Conservation (phyloP, 1,140 invertebrate species). For the Aphelinus certus region DNA sequence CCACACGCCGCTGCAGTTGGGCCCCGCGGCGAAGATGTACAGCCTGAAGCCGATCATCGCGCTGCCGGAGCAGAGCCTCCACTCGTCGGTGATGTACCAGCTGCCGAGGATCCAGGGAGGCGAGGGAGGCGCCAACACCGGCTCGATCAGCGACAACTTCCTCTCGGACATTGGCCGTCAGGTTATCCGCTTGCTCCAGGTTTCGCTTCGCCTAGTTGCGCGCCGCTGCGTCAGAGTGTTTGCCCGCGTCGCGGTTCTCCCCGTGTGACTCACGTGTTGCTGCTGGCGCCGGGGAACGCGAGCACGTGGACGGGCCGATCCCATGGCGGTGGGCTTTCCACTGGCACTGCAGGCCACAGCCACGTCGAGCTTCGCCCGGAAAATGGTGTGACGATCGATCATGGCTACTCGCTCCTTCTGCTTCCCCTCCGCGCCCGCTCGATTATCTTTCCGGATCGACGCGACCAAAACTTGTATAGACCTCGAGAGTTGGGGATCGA, state of each 20-base stretch:
- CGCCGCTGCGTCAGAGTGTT: constrained; percentile 27
- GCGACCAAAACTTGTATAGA: neutral
- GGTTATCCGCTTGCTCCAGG: constrained; percentile 77
- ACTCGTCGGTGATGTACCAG: constrained; percentile 72
- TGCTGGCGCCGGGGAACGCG: too few species aligned
- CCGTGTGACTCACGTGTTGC: neutral
- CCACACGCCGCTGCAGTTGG: too few species aligned
- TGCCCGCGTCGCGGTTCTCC: neutral
- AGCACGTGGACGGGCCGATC: too few species aligned
- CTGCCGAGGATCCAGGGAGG: constrained; percentile 70
- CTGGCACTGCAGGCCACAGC: too few species aligned
- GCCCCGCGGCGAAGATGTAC: constrained; percentile 65
- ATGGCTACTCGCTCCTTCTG: neutral
- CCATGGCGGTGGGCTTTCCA: too few species aligned
- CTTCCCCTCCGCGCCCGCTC: constrained; percentile 6
- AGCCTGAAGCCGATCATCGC: constrained; percentile 66
- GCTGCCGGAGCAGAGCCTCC: constrained; percentile 60
- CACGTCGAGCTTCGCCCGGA: too few species aligned
- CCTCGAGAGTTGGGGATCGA: too few species aligned
- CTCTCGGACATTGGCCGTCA: neutral
- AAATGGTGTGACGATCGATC: constrained; percentile 2
- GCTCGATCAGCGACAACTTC: neutral
- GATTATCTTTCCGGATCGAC: constrained; percentile 5
- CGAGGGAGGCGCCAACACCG: neutral
- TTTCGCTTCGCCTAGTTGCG: constrained; percentile 57